Conservation (phyloP, 2,113 vertebrate species). For the Rhabdornis inornatus region DNA sequence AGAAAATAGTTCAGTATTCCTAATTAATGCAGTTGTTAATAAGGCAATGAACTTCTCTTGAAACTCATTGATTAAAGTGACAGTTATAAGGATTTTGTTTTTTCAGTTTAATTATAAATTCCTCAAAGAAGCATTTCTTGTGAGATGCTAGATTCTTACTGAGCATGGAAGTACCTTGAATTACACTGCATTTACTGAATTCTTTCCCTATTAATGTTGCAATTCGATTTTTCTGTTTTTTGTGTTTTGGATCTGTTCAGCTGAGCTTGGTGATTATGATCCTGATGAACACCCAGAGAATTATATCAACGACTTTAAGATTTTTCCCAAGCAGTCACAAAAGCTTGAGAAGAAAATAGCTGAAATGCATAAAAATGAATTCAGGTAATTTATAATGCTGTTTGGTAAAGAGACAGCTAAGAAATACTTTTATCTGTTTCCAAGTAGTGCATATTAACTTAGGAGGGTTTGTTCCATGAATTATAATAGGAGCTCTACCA, state of each 20-base stretch:
- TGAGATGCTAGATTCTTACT: neutral
- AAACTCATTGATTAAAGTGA: neutral
- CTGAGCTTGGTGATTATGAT: conserved; percentile 94
- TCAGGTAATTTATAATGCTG: conserved; percentile 79
- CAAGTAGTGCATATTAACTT: neutral
- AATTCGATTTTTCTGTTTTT: neutral
- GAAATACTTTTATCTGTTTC: neutral
- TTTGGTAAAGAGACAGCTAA: neutral
- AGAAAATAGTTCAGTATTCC: neutral
- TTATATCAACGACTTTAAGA: conserved; percentile 92
- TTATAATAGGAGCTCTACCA: neutral
- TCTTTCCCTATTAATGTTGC: neutral
- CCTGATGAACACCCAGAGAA: conserved; percentile 91
- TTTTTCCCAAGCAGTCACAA: conserved; percentile 95
- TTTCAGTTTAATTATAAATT: neutral
- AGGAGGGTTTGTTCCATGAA: neutral
- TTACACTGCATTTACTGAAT: neutral
- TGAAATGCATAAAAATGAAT: conserved; percentile 93
- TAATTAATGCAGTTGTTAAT: neutral
- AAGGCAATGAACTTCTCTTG: neutral
- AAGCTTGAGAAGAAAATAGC: conserved; percentile 95
- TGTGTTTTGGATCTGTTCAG: conserved; percentile 66
- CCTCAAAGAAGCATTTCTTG: neutral
- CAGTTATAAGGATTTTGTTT: neutral
- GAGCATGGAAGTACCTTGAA: neutral